Evolutionary conservation across 2,888 invertebrate species (phyloP).

Genomic region (Agapostemon virescens): DNA sequence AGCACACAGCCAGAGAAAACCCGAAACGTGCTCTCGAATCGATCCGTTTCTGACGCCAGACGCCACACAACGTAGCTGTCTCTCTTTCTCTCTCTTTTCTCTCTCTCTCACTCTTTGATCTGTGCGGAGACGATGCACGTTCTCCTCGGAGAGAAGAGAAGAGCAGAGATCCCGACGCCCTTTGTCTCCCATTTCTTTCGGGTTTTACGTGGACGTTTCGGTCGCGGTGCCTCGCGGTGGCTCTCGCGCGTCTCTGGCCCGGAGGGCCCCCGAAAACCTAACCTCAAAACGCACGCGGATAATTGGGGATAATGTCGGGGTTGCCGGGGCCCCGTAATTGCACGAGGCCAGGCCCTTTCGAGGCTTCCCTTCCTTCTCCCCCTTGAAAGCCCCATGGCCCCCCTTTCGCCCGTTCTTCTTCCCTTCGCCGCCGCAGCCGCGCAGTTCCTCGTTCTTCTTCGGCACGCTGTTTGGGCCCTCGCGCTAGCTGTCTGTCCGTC

Average conservation of each 20-base stretch:
- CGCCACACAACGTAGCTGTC: conserved; percentile 69
- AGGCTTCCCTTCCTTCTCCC: conserved; percentile 60
- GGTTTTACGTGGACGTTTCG: conserved; percentile 59
- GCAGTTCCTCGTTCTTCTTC: conserved; percentile 41
- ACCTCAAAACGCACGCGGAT: conserved; percentile 78
- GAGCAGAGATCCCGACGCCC: background rate
- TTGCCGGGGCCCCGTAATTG: conserved; percentile 78
- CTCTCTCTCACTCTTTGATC: background rate
- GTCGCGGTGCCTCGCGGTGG: conserved; percentile 71
- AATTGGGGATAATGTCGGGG: conserved; percentile 80
- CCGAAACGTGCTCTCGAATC: conserved; percentile 57
- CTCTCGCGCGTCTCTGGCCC: conserved; percentile 68
- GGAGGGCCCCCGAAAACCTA: conserved; percentile 74
- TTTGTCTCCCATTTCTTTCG: conserved; percentile 49
- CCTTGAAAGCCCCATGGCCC: conserved; percentile 27
- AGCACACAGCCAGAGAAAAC: conserved; percentile 53
- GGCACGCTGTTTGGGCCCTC: conserved; percentile 54
- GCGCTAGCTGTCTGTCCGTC: conserved; percentile 69
- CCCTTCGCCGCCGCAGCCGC: conserved; percentile 44
- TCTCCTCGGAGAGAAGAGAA: background rate
- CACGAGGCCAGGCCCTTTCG: conserved; percentile 73
- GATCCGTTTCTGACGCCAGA: conserved; percentile 67
- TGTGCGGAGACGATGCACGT: background rate
- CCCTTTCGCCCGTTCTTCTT: conserved; percentile 50
- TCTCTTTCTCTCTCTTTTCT: background rate